Percentiles rank a stretch among this genome's conserved stretches.
phyloP scores from a whole-genome alignment of 2,113 vertebrate species.

The Albula glossodonta region DNA sequence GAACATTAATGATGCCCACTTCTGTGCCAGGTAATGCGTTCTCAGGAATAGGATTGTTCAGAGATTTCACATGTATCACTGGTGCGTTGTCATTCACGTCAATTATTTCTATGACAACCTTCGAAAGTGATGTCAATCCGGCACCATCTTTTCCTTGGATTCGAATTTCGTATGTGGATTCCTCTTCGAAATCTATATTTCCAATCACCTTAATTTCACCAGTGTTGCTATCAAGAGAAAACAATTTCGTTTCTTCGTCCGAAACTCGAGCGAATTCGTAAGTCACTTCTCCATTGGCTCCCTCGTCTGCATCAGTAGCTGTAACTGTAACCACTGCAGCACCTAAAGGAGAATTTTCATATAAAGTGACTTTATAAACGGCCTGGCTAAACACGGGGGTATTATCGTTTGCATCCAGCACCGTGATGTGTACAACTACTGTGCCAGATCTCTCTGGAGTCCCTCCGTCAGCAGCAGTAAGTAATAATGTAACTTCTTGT shows the following conservation, averaged over 20 bases:
- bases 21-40: conserved; percentile 62
- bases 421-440: conserved; percentile 52
- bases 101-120: conserved; percentile 60
- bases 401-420: conserved; percentile 70
- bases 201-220: conserved; percentile 46
- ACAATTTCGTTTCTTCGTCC: conserved; percentile 29
- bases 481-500: conserved; percentile 50
- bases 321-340: conserved; percentile 62
- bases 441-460: conserved; percentile 57
- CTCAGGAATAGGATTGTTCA: conserved; percentile 59
- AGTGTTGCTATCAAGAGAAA: conserved; percentile 38
- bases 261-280: conserved; percentile 53
- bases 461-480: conserved; percentile 64
- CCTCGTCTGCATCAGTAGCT: conserved; percentile 69
- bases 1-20: conserved; percentile 70
- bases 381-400: conserved; percentile 57
- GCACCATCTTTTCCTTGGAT: conserved; percentile 68
- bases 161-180: conserved; percentile 38
- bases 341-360: conserved; percentile 53
- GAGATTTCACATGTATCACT: conserved; percentile 59
- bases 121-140: conserved; percentile 57
- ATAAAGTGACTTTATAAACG: conserved; percentile 52
- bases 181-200: conserved; percentile 49
- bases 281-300: conserved; percentile 47
- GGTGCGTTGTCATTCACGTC: conserved; percentile 77